phyloP scores from a whole-genome alignment of 2,888 invertebrate species.

The Cantharis lateralis region DNA sequence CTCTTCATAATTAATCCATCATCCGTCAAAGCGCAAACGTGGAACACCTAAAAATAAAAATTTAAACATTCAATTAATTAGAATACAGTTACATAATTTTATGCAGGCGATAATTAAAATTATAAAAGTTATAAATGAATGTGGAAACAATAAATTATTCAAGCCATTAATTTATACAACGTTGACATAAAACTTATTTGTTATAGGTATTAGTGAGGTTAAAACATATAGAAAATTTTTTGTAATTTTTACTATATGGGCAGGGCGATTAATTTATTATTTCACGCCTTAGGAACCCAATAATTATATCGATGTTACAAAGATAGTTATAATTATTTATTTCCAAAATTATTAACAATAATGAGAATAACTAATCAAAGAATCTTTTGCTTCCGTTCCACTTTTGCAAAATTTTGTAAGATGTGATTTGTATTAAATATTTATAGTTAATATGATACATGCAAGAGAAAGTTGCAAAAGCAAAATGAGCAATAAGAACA shows the following conservation, averaged over 20 bases:
- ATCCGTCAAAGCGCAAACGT: constrained; percentile 87
- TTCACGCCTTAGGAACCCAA: not conserved
- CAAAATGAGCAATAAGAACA: not conserved
- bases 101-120: not conserved
- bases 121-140: not conserved
- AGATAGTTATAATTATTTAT: not conserved
- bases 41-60: constrained; percentile 73
- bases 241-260: no score
- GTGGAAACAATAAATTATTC: not conserved
- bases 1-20: constrained; percentile 90
- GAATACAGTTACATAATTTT: not conserved
- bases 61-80: not conserved
- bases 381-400: not conserved
- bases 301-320: not conserved
- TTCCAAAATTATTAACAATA: not conserved
- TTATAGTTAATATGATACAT: not conserved
- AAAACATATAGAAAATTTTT: not conserved
- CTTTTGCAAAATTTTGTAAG: not conserved
- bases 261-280: not conserved
- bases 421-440: not conserved
- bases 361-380: not conserved
- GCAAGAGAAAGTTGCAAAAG: not conserved
- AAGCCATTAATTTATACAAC: not conserved
- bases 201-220: not conserved
- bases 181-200: no score